Evolutionary conservation across 2,797 vertebrate genomes (phyloP).

Genomic region (Brachyrhaphis roseni): DNA sequence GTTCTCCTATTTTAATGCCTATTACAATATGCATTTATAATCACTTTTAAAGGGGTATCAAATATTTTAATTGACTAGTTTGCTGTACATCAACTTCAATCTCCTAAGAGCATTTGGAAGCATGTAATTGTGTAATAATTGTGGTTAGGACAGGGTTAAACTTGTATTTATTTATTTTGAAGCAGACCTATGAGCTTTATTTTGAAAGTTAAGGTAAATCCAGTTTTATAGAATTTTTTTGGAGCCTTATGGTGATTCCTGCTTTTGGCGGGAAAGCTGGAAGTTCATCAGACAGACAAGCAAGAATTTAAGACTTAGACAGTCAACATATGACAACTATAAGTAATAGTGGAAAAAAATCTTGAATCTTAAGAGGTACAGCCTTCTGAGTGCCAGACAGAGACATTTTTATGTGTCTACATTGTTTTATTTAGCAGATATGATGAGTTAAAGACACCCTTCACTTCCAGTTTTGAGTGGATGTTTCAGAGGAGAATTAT

Average conservation of each 20-base stretch:
- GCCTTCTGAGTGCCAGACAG: background rate
- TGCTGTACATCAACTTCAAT: background rate
- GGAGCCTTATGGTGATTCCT: background rate
- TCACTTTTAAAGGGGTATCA: too few species aligned
- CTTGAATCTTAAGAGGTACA: background rate
- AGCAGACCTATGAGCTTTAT: background rate
- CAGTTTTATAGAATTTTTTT: background rate
- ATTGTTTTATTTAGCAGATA: background rate
- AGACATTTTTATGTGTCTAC: background rate
- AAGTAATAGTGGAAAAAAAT: background rate
- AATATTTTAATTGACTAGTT: too few species aligned
- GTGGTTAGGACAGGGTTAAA: background rate
- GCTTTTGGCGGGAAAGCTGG: background rate
- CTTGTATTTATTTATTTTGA: background rate
- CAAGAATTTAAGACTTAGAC: background rate
- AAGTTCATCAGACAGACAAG: background rate
- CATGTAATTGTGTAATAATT: background rate
- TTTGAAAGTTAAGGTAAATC: background rate
- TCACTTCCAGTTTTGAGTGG: background rate
- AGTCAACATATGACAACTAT: background rate
- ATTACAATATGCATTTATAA: background rate
- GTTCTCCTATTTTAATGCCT: background rate
- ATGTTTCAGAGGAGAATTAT: background rate
- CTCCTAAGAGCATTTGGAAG: background rate
- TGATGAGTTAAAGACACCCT: background rate